Evolutionary conservation across 2,888 invertebrate genomes (phyloP).

Genomic region (Leuctra nigra): DNA sequence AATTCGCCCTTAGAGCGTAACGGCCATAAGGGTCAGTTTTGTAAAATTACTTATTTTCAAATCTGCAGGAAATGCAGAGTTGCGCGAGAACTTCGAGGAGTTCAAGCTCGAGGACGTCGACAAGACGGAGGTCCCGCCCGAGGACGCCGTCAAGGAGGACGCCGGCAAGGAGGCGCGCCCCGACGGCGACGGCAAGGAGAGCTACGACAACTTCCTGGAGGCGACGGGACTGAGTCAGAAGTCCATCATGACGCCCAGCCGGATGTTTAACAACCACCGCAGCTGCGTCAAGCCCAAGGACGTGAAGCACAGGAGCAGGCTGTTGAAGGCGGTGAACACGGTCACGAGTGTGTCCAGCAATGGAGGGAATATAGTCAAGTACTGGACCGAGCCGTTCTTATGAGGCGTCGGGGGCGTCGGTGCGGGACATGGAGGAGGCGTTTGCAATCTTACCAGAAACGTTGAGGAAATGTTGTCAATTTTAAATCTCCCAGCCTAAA

Average conservation of each 20-base stretch:
- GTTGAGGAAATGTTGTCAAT: too few species aligned
- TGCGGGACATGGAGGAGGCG: too few species aligned
- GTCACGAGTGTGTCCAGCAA: constrained; percentile 30
- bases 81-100: constrained; percentile 72
- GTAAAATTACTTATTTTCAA: too few species aligned
- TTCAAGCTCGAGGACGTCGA: constrained; percentile 71
- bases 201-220: constrained; percentile 71
- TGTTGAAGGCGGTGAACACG: constrained; percentile 52
- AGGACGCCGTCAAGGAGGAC: constrained; percentile 27
- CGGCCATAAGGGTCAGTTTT: too few species aligned
- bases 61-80: constrained; percentile 60
- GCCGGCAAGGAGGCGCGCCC: constrained; percentile 32
- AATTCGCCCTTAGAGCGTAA: too few species aligned
- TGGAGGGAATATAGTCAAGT: constrained; percentile 33
- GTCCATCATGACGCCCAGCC: constrained; percentile 60
- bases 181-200: constrained; percentile 31
- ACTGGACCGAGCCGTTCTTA: constrained; percentile 45
- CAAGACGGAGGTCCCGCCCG: constrained; percentile 38
- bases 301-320: constrained; percentile 65
- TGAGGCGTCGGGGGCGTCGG: constrained; percentile 8
- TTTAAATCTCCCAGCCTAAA: too few species aligned
- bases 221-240: constrained; percentile 74
- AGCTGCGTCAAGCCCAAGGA: constrained; percentile 71
- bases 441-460: too few species aligned
- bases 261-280: constrained; percentile 67